A percentile compares a stretch with the other conserved stretches of the same genome.
Evolutionary conservation across 1,140 invertebrate species (phyloP).

Genomic region (Notospermus geniculatus): DNA sequence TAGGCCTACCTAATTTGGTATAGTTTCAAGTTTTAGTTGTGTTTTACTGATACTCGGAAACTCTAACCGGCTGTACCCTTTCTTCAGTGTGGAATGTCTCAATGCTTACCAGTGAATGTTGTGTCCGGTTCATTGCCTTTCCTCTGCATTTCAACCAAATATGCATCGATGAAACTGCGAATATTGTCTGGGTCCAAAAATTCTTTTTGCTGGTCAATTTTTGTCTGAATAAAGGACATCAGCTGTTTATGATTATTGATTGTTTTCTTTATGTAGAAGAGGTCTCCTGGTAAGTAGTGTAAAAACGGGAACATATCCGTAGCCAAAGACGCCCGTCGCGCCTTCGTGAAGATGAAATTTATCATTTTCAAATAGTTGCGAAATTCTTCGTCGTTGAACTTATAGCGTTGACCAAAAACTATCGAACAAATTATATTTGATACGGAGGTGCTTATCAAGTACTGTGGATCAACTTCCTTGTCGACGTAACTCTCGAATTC

Average conservation of each 20-base stretch:
- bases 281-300: not conserved
- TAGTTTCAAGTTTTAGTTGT: too few relatives aligned
- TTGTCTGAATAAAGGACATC: not conserved
- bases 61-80: too few relatives aligned
- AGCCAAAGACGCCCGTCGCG: too few relatives aligned
- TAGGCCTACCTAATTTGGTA: too few relatives aligned
- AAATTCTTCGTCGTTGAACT: slow-evolving; percentile 72
- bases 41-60: too few relatives aligned
- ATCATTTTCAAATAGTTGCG: slow-evolving; percentile 21
- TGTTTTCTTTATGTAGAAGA: slow-evolving; percentile 4
- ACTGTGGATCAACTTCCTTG: not conserved
- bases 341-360: not conserved
- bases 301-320: slow-evolving; percentile 2
- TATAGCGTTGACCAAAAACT: slow-evolving; percentile 83
- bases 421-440: slow-evolving; percentile 90
- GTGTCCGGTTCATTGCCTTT: not conserved
- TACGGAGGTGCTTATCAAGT: slow-evolving; percentile 61
- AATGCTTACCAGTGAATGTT: not conserved
- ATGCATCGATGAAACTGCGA: slow-evolving; percentile 4
- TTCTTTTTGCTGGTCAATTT: not conserved
- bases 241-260: not conserved
- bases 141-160: slow-evolving; percentile 5
- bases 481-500: not conserved
- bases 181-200: not conserved
- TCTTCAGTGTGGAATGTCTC: too few relatives aligned